A percentile compares a stretch with the other conserved stretches of the same genome.
These are phyloP conservation scores for Sclerodermus sp. DNA, from an alignment of 2,888 invertebrate genomes.

Conservation along the genomic window DNA sequence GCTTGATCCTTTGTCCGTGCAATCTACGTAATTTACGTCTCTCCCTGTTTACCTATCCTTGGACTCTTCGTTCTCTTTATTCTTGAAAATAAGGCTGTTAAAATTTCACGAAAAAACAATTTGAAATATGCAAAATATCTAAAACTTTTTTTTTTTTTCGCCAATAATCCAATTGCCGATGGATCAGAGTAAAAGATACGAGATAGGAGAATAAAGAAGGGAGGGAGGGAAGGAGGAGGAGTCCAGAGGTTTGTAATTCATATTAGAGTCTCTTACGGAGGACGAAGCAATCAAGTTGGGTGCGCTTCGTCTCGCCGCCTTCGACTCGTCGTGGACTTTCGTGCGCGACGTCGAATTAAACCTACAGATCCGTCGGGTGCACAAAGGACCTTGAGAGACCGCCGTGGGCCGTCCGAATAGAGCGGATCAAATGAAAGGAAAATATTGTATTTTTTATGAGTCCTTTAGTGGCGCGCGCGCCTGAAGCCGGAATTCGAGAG, in stretches of 20 bases:
- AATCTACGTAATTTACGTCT: too few species aligned
- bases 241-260: constrained; percentile 27
- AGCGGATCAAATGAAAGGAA: constrained; percentile 18
- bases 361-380: constrained; percentile 31
- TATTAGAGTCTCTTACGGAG: constrained; percentile 34
- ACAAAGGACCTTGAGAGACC: constrained; percentile 12
- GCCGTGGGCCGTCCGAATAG: constrained; percentile 1
- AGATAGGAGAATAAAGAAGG: too few species aligned
- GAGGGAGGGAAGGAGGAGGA: too few species aligned
- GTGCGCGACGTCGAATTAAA: constrained; percentile 34
- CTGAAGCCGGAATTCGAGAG: not conserved
- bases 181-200: too few species aligned
- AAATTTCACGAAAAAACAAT: too few species aligned
- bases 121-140: too few species aligned
- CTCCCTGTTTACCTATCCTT: too few species aligned
- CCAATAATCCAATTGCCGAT: too few species aligned
- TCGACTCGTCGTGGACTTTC: constrained; percentile 3
- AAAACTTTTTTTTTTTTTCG: too few species aligned
- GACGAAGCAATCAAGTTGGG: constrained; percentile 35
- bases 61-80: too few species aligned
- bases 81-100: too few species aligned
- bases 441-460: constrained; percentile 20
- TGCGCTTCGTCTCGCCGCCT: constrained; percentile 2
- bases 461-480: constrained; percentile 3
- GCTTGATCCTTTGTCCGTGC: too few species aligned